Evolutionary conservation across 2,888 invertebrate species (phyloP), one percentile per base, ranked within the genome.

Genomic region (Drosophila prolongata): DNA sequence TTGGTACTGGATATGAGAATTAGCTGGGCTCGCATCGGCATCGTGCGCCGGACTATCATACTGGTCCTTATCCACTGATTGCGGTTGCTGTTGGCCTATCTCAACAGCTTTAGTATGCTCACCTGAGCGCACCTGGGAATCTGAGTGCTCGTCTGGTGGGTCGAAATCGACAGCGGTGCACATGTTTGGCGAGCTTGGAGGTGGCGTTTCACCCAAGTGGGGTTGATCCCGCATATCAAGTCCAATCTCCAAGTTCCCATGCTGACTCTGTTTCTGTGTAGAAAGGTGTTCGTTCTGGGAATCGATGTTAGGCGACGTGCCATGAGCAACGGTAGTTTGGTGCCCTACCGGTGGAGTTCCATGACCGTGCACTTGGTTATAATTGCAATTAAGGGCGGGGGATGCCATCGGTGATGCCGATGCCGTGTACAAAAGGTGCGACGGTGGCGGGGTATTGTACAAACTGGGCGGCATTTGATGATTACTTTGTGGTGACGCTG

Each of bases 361-460:
- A 19, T 69, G 82, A 14, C 77, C 67, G 24, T 73, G 82, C 0
- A 78, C 61, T n/a, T 74, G 85, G 0, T 76, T 43, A 47, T 90
- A 80, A 27, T 85, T 89, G 62, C 90, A 90, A 62, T 88, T 90
- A 1, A 87, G 72, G 1, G 89, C 90, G 40, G 92, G 91, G 9
- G 92, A 92, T 57, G 88, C 88, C 89, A 91, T 90, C 34, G 92
- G 90, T 9, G 92, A 87, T 62, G 89, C 79, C 50, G 90, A 78
- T 42, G 90, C 71, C 19, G 76, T 85, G 35, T 89, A 85, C 55
- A 89, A 70, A 35, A 82, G 76, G 46, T 79, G 89, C 1, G 89
- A 82, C 49, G 89, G 87, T 11, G 89, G 80, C 43, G 89, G 89
- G 11, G 89, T 82, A 27, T 81, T 79, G 34, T 78, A 82, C 14